Percentiles rank a stretch among this genome's conserved stretches.
phyloP scores from a whole-genome alignment of 53 echinoderm and acorn worm species.

The Zoroaster sp. region DNA sequence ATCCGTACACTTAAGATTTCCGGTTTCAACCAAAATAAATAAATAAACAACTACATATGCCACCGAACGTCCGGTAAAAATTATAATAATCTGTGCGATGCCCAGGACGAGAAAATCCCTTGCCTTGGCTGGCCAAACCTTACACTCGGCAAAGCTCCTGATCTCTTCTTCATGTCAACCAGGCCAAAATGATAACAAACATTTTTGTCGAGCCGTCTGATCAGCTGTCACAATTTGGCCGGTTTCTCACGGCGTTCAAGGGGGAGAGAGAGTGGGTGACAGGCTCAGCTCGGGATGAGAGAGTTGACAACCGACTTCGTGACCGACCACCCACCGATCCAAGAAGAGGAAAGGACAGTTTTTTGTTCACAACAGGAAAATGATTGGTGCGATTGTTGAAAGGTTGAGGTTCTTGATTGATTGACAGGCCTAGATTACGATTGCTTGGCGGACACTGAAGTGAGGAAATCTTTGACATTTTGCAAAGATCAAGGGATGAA shows the following conservation, averaged over 20 bases:
- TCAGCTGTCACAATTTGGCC: slow-evolving; percentile 20
- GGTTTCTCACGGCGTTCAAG: slow-evolving; percentile 4
- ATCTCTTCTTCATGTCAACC: slow-evolving; percentile 1
- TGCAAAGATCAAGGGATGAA: no score
- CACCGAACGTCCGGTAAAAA: neutral
- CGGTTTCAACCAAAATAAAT: neutral
- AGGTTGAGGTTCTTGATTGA: no score
- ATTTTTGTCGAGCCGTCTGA: neutral
- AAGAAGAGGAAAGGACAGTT: neutral
- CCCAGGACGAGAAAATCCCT: neutral
- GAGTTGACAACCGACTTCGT: slow-evolving; percentile 17
- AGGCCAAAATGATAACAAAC: slow-evolving; percentile 32
- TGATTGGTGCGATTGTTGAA: neutral
- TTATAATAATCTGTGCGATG: neutral
- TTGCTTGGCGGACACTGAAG: no score
- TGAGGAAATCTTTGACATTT: no score
- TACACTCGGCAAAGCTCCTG: neutral
- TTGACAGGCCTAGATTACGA: no score
- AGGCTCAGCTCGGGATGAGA: neutral
- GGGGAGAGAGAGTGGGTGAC: neutral
- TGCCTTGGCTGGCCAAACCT: neutral
- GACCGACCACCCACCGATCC: slow-evolving; percentile 46
- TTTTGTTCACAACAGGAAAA: neutral
- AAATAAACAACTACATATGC: slow-evolving; percentile 3
- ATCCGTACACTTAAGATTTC: neutral